phyloP scores from a whole-genome alignment of 2,888 invertebrate genomes.

The Mimachlamys varia region DNA sequence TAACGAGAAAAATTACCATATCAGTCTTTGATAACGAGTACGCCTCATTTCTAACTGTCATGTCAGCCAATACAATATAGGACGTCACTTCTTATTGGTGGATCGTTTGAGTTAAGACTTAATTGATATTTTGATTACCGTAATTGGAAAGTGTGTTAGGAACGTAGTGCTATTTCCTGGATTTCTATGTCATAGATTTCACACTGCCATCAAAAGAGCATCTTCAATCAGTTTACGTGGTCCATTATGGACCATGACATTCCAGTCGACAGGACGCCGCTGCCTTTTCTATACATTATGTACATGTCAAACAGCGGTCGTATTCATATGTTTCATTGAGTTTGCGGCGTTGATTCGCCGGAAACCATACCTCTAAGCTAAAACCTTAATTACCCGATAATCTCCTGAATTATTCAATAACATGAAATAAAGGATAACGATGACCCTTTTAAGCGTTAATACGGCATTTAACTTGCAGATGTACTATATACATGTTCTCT shows the following conservation, averaged over 20 bases:
- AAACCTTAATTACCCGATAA: no score
- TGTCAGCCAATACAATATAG: background rate
- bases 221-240: background rate
- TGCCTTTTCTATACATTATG: background rate
- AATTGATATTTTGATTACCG: background rate
- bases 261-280: background rate
- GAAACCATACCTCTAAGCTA: background rate
- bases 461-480: no score
- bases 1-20: background rate
- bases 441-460: no score
- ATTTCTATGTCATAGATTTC: background rate
- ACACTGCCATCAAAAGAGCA: background rate
- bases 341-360: background rate
- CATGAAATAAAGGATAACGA: no score
- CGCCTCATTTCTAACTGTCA: background rate
- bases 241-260: background rate
- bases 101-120: background rate
- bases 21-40: background rate
- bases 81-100: background rate
- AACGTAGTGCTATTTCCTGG: background rate
- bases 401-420: no score
- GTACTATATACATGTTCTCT: no score
- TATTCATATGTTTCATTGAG: background rate
- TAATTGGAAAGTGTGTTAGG: background rate
- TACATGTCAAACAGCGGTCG: background rate